phyloP scores from a whole-genome alignment of 2,888 invertebrate species.

The Callosobruchus maculatus region DNA sequence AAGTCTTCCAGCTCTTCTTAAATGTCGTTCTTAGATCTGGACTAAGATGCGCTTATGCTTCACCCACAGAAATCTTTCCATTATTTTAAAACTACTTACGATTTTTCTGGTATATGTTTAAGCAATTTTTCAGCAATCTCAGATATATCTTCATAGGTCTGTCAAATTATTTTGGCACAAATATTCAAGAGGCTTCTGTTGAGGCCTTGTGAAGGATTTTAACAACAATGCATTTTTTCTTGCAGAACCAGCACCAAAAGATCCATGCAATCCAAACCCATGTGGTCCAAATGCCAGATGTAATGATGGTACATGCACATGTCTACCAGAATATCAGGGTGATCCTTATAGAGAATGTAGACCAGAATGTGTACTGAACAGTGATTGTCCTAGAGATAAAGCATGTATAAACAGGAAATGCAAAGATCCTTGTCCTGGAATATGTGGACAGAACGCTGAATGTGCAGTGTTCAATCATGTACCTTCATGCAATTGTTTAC shows the following conservation, averaged over 20 bases:
- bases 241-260: constrained; percentile 46
- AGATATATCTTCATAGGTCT: too few species aligned
- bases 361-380: constrained; percentile 69
- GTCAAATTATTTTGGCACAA: too few species aligned
- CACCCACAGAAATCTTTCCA: too few species aligned
- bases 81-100: too few species aligned
- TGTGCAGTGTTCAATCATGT: constrained; percentile 71
- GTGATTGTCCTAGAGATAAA: constrained; percentile 65
- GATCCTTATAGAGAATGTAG: constrained; percentile 71
- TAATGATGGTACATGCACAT: constrained; percentile 69
- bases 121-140: too few species aligned
- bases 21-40: too few species aligned
- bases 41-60: too few species aligned
- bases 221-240: constrained; percentile 6
- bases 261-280: constrained; percentile 64
- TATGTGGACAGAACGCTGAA: constrained; percentile 69
- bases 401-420: constrained; percentile 73
- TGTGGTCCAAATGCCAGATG: constrained; percentile 78
- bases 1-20: too few species aligned
- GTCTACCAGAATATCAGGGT: constrained; percentile 71
- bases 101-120: too few species aligned
- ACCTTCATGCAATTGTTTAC: constrained; percentile 64
- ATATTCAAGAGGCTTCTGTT: too few species aligned
- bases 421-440: constrained; percentile 73
- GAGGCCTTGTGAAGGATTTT: background rate